Evolutionary conservation across 1,140 invertebrate species (phyloP), one percentile per base, ranked within the genome.

Genomic region (Zaprionus nigranus): DNA sequence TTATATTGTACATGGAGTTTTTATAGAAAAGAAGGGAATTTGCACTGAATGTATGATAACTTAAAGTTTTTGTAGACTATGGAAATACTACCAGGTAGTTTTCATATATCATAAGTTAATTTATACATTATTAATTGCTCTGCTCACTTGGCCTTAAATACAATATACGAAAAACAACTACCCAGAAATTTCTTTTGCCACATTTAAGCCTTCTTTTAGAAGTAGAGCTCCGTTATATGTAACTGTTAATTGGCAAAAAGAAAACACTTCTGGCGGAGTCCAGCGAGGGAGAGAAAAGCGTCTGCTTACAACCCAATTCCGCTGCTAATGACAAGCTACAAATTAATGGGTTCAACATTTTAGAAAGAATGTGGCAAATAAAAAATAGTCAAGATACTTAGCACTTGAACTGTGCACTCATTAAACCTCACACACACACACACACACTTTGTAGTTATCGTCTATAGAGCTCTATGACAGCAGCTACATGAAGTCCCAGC

Each of bases 311-410:
- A 68, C 56, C 68, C 73, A 83, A 83, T 83, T 78, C 57, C 57
- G 30, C 30, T 57, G 62, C 69, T 73, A 77, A 67, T 66, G 75
- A 77, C 69, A 71, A 81, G 75, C 75, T 24, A 68, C 71, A 90
- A 79, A 88, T 90, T 90, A 88, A 88, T 90, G 84, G 76, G 84
- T 81, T 88, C 84, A 88, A 69, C 79, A 63, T 81, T 71, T 59
- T 54, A 60, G 65, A 54, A 54, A 70, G 78, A 90, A 88, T 90
- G 84, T 79, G 88, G 81, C 86, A 82, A 74, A 88, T 90, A 88
- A 88, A 85, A 88, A 82, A 88, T 88, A 90, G 85, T 82, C 70
- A 85, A 90, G 86, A 68, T 78, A 84, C 85, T 88, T 88, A 71
- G 61, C 85, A 85, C 86, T 82, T 90, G 86, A 88, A 82, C 85